Conservation (phyloP, 1,140 invertebrate species). For the roundworm (Caenorhabditis elegans) region WBcel235 BX284604.4:8183001-8183500, state of each 20-base stretch:
- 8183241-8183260: neutral
- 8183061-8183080: too few relatives aligned
- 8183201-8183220: neutral
- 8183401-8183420: neutral
- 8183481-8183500: neutral
- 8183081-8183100: neutral
- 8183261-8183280: neutral
- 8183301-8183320: neutral
- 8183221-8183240: too few relatives aligned
- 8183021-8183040: too few relatives aligned
- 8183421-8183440: neutral
- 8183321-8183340: neutral
- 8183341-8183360: neutral
- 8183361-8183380: neutral
- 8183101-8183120: neutral
- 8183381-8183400: neutral
- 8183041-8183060: too few relatives aligned
- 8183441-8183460: constrained; percentile 12
- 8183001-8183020: too few relatives aligned
- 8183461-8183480: constrained; percentile 24
- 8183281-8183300: constrained; percentile 12
- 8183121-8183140: neutral
- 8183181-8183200: neutral
- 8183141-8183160: neutral
- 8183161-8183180: neutral